Evolutionary conservation across 2,797 vertebrate species (phyloP).

Genomic region (Rhabdomys pumilio): DNA sequence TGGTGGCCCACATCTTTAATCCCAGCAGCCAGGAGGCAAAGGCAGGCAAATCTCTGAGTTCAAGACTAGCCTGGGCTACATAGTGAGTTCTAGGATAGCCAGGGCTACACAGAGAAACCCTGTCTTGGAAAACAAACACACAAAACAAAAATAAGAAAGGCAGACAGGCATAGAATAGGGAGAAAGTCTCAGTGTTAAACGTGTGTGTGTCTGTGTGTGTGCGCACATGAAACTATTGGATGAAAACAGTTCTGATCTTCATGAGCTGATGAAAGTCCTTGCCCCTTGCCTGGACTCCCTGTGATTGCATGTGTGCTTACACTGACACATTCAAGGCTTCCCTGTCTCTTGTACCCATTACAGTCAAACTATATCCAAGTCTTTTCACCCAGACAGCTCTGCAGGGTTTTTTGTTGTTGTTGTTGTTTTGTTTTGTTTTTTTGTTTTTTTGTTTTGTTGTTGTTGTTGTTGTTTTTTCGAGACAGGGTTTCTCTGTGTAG

Average conservation of each 20-base stretch:
- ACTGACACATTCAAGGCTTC: background rate
- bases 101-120: background rate
- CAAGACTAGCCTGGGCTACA: background rate
- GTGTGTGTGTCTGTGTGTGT: background rate
- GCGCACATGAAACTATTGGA: background rate
- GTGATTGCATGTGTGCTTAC: background rate
- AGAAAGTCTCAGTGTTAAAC: slow-evolving; percentile 16
- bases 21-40: background rate
- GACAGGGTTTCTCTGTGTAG: no score
- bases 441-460: no score
- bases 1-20: background rate
- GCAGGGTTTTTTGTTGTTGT: background rate
- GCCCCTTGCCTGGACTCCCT: background rate
- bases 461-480: no score
- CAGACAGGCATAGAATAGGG: background rate
- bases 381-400: background rate
- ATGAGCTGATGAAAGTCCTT: background rate
- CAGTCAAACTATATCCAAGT: slow-evolving; percentile 35
- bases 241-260: slow-evolving; percentile 17
- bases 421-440: no score
- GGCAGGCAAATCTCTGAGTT: background rate
- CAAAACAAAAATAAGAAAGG: background rate
- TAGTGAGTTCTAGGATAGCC: background rate
- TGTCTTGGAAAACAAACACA: background rate
- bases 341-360: slow-evolving; percentile 12